phyloP scores from a whole-genome alignment of 35 echinoderm and acorn worm genomes.

The Lytechinus variegatus region DNA sequence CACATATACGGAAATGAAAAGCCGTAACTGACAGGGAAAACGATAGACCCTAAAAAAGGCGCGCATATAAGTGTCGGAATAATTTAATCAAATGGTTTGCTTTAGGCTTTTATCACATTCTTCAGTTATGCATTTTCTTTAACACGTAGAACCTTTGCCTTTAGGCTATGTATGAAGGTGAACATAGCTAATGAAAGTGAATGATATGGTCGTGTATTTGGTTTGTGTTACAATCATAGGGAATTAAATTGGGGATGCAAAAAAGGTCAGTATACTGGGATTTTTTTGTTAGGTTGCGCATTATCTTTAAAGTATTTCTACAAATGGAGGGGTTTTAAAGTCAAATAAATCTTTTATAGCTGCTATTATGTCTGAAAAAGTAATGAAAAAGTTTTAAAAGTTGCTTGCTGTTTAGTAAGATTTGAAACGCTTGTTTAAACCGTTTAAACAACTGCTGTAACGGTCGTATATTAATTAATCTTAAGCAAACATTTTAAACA shows the following conservation, averaged over 20 bases:
- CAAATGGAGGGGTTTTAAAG: too few relatives aligned
- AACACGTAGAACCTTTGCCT: neutral
- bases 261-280: neutral
- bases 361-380: too few relatives aligned
- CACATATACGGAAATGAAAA: neutral
- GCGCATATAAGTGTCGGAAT: neutral
- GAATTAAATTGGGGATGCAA: neutral
- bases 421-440: too few relatives aligned
- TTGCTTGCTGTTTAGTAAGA: too few relatives aligned
- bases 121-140: neutral
- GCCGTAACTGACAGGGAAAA: neutral
- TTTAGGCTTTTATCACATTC: neutral
- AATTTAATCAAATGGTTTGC: slow-evolving; percentile 32
- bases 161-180: neutral
- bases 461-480: too few relatives aligned
- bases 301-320: too few relatives aligned
- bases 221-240: neutral
- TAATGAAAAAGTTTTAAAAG: too few relatives aligned
- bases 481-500: too few relatives aligned
- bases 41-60: neutral
- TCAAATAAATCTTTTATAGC: too few relatives aligned
- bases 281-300: too few relatives aligned
- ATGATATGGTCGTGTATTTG: neutral
- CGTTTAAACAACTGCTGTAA: too few relatives aligned
- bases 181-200: neutral